Base-by-base conservation (phyloP, 2,113 vertebrate species). In the Otocyon megalotis region DNA sequence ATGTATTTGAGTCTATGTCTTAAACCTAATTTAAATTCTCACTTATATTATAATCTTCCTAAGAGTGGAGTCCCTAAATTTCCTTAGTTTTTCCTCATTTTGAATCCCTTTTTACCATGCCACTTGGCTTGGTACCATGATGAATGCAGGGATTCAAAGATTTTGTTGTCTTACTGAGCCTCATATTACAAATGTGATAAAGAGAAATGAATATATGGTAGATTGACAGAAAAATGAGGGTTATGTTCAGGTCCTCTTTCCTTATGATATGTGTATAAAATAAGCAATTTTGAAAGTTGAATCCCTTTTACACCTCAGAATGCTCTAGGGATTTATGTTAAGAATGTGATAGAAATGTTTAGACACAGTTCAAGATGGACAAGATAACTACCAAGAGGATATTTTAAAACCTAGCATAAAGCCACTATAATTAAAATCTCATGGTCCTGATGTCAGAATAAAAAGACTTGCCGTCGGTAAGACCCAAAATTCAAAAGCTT, bases 21-120 rank as follows among this genome's bases (percentile, higher is more conserved):
- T 81, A 86, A 89, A 22, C 8, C 43, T 65, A 92, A 28, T 54
- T 94, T 63, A 95, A 79, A 85, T 89, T 89, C 15, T 81, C 35
- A 84, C 3, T 72, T 96, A 76, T 12, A 60, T 8, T 74, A 2
- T 10, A 88, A 37, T 63, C 8, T 93, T 14, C 48, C 30, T 88
- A 88, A 86, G 43, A 77, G 16, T 19, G 2, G n/a, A 69, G 1
- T 3, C 3, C 12, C 69, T 37, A 11, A 69, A 76, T 95, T 72
- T 74, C 4, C 62, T 86, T 88, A 85, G 11, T 77, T 95, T 93
- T 62, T 65, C n/a, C 5, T 96, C 58, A 5, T 8, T 90, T 95
- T 3, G 19, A 88, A 71, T 72, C 5, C 1, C 19, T 60, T 63
- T 67, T 71, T 69, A 72, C 17, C 13, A 83, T 53, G 48, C 20